Evolutionary conservation across 2,888 invertebrate genomes (phyloP).

Genomic region (Pardosa pseudoannulata): DNA sequence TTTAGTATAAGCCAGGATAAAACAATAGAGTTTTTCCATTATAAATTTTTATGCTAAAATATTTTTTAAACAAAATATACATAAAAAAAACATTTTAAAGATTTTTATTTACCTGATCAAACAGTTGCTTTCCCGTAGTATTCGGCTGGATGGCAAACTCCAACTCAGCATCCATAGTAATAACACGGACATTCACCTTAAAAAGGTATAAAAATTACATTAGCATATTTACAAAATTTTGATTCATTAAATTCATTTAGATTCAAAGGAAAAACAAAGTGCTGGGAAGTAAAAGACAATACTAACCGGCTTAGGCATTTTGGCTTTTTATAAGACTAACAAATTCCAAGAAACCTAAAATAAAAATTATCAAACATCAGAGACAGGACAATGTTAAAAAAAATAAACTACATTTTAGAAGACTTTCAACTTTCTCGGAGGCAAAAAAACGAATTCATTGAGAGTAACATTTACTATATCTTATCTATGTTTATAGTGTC

Average conservation of each 20-base stretch:
- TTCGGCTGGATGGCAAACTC: slow-evolving; percentile 99
- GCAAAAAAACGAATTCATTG: slow-evolving; percentile 35
- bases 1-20: too few relatives aligned
- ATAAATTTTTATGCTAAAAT: too few relatives aligned
- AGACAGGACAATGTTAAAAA: not conserved
- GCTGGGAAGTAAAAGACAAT: not conserved
- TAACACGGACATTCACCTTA: slow-evolving; percentile 99
- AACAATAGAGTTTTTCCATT: too few relatives aligned
- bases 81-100: too few relatives aligned
- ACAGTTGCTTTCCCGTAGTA: slow-evolving; percentile 99
- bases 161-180: slow-evolving; percentile 99
- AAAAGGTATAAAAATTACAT: slow-evolving; percentile 73
- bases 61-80: too few relatives aligned
- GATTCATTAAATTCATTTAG: too few relatives aligned
- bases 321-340: slow-evolving; percentile 28
- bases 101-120: slow-evolving; percentile 95
- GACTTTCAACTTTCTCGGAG: not conserved
- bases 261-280: too few relatives aligned
- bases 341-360: slow-evolving; percentile 26
- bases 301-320: slow-evolving; percentile 74
- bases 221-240: too few relatives aligned
- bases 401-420: not conserved
- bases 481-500: slow-evolving; percentile 49
- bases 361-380: slow-evolving; percentile 16
- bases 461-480: slow-evolving; percentile 22